These are phyloP conservation scores for Seira sanloemensis DNA, from an alignment of 2,888 invertebrate species.

Conservation along the genomic window DNA sequence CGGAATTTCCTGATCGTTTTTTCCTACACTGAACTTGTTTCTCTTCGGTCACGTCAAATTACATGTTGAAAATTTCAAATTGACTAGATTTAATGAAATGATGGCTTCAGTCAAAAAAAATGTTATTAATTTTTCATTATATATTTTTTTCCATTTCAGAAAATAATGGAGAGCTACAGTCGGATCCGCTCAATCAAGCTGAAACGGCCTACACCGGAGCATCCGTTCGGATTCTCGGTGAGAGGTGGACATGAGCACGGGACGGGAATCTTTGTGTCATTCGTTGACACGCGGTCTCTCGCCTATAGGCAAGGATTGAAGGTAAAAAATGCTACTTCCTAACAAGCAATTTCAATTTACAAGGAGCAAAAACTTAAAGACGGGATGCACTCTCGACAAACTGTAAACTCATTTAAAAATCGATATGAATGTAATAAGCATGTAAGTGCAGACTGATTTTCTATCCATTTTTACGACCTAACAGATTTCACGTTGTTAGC, in stretches of 20 bases:
- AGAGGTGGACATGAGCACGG: conserved; percentile 93
- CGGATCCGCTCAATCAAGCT: conserved; percentile 73
- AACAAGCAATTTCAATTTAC: conserved; percentile 2
- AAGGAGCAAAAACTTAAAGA: background rate
- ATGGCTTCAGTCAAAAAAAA: background rate
- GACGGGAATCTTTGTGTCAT: conserved; percentile 94
- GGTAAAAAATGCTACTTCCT: conserved; percentile 78
- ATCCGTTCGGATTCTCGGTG: conserved; percentile 87
- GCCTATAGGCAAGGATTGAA: conserved; percentile 90
- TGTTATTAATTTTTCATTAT: background rate
- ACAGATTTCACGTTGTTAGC: too few species aligned
- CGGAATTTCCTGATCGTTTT: conserved; percentile 12
- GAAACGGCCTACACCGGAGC: conserved; percentile 69
- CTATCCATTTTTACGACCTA: too few species aligned
- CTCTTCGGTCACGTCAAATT: conserved; percentile 2
- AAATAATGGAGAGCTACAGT: conserved; percentile 72
- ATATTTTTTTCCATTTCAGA: background rate
- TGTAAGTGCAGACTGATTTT: too few species aligned
- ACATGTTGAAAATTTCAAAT: background rate
- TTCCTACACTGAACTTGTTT: background rate
- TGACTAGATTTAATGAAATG: background rate
- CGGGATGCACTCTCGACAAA: background rate
- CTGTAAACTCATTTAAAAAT: too few species aligned
- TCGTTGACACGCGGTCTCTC: conserved; percentile 90
- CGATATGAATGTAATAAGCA: too few species aligned